These are phyloP conservation scores for Gasteruption jaculator DNA, from an alignment of 2,888 invertebrate species.

Conservation along the genomic window DNA sequence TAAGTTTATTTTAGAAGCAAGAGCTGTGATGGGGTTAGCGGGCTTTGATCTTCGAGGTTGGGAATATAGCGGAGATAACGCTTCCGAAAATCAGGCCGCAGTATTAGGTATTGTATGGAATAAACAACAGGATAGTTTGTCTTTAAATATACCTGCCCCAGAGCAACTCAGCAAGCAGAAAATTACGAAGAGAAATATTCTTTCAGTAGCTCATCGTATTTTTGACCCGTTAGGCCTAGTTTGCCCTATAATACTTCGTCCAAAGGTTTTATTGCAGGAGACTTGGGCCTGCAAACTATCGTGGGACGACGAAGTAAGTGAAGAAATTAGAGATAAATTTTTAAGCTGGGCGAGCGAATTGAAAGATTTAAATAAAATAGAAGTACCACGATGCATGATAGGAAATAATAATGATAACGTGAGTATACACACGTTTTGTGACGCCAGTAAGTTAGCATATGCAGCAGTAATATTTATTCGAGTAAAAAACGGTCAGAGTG, in stretches of 20 bases:
- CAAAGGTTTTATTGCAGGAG: conserved; percentile 10
- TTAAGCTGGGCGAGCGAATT: conserved; percentile 6
- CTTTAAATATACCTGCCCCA: background rate
- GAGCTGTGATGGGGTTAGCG: background rate
- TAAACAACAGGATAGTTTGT: background rate
- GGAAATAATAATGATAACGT: background rate
- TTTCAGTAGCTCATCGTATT: conserved; percentile 1
- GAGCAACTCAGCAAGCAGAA: background rate
- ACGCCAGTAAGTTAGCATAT: conserved; percentile 11
- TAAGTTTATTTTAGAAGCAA: background rate
- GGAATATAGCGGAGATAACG: background rate
- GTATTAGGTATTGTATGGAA: conserved; percentile 4
- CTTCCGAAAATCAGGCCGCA: background rate
- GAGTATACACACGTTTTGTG: conserved; percentile 6
- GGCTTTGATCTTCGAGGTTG: conserved; percentile 11
- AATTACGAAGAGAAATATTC: conserved; percentile 10
- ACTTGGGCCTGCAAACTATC: background rate
- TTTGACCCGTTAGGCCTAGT: conserved; percentile 11
- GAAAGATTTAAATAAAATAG: background rate
- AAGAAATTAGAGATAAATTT: background rate
- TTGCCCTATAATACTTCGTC: conserved; percentile 8
- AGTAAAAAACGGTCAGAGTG: background rate
- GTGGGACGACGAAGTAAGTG: conserved; percentile 10
- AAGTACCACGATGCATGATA: background rate
- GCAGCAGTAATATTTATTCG: conserved; percentile 6